Evolutionary conservation across 2,113 vertebrate genomes (phyloP), one percentile per base, ranked within the genome.

Genomic region (Carassius gibelio): DNA sequence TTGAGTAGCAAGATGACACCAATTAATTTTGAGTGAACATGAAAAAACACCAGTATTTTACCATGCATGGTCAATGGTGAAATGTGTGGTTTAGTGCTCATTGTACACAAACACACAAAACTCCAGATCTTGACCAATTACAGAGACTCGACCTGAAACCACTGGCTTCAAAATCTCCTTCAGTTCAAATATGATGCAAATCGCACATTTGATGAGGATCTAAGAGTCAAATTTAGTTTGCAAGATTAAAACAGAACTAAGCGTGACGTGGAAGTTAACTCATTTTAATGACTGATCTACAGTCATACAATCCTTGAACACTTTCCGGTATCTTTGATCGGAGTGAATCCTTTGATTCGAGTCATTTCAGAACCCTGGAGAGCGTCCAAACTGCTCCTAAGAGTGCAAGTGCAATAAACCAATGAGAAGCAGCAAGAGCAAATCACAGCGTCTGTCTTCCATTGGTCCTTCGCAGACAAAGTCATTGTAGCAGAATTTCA

Each of bases 351-450:
- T 81, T 68, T 68, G 62, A 81, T 52, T 68, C 8, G 15, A 66
- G 48, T 76, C 68, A 72, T 82, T 72, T 85, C 74, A 61, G 62
- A 62, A 88, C 75, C 66, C 62, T 36, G 80, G 84, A 88, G 68
- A 64, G 64, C 61, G 30, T 36, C 38, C 48, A 36, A 84, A 61
- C 38, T 30, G 15, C 77, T 34, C 4, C 34, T 48, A 86, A 36
- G 38, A 42, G 59, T 26, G 69, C 8, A 21, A 62, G n/a, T 59
- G 80, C 19, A 66, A 77, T 64, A 75, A 79, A 50, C 45, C 50
- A 71, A 75, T 50, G 13, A 83, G 30, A 66, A 76, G 71, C n/a
- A 26, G 68, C 57, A 26, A 66, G 38, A 86, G 42, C 79, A 69
- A 62, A 30, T 72, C 26, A 52, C 21, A 38, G 38, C 36, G 3